Evolutionary conservation across 2,113 vertebrate species (phyloP).

Genomic region (Erythrolamprus reginae): DNA sequence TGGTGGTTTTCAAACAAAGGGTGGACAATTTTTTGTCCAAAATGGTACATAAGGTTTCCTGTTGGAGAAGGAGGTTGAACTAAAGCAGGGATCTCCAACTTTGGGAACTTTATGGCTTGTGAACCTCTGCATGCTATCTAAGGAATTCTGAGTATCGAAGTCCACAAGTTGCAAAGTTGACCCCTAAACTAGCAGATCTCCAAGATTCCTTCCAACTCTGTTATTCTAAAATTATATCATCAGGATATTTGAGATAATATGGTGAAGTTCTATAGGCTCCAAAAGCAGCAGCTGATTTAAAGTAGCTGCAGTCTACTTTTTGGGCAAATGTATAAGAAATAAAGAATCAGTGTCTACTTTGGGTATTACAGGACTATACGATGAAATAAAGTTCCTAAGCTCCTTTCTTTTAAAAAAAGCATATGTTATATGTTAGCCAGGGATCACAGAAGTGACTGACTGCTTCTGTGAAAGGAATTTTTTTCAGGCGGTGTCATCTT

Average conservation of each 20-base stretch:
- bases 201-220: background rate
- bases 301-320: background rate
- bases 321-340: background rate
- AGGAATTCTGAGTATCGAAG: too few relatives aligned
- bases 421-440: too few relatives aligned
- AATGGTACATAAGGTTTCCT: background rate
- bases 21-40: too few relatives aligned
- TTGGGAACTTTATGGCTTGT: too few relatives aligned
- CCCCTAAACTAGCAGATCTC: background rate
- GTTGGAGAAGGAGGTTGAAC: background rate
- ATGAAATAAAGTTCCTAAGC: background rate
- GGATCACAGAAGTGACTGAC: too few relatives aligned
- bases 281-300: background rate
- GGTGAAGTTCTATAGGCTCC: background rate
- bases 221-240: background rate
- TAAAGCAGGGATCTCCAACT: background rate
- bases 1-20: too few relatives aligned
- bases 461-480: too few relatives aligned
- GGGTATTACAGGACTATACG: background rate
- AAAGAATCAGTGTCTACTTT: background rate
- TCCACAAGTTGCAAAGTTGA: too few relatives aligned
- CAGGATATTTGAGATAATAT: background rate
- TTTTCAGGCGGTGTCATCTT: too few relatives aligned
- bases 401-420: background rate
- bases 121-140: too few relatives aligned